phyloP scores from a whole-genome alignment of 2,113 vertebrate genomes.

The Labrus mixtus region DNA sequence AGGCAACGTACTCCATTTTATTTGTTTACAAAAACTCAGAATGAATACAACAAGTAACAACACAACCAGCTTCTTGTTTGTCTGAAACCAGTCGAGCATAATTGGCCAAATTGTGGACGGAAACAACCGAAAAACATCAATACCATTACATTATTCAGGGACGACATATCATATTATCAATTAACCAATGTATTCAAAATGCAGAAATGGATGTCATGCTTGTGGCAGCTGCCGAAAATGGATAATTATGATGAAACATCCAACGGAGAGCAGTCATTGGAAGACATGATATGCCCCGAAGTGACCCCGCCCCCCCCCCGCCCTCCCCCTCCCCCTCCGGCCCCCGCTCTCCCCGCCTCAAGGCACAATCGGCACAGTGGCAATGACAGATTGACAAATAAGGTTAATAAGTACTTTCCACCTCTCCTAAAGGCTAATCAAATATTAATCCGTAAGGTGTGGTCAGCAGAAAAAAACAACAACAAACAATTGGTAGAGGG shows the following conservation, averaged over 20 bases:
- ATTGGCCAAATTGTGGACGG: constrained; percentile 60
- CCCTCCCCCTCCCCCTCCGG: constrained; percentile 27
- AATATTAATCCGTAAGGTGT: constrained; percentile 99
- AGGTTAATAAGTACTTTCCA: constrained; percentile 97
- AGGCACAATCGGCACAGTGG: constrained; percentile 84
- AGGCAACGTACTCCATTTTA: constrained; percentile 65
- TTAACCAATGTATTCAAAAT: constrained; percentile 73
- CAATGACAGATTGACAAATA: constrained; percentile 95
- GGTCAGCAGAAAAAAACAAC: constrained; percentile 93
- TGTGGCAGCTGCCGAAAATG: constrained; percentile 73
- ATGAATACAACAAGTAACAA: constrained; percentile 66
- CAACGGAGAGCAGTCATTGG: constrained; percentile 71
- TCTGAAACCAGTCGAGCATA: constrained; percentile 53
- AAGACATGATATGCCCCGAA: constrained; percentile 78
- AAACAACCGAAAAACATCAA: constrained; percentile 58
- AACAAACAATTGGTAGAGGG: constrained; percentile 91
- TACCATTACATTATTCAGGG: constrained; percentile 54
- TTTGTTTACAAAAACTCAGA: constrained; percentile 75
- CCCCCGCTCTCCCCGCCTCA: constrained; percentile 66
- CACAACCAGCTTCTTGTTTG: constrained; percentile 47
- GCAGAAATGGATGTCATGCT: constrained; percentile 72
- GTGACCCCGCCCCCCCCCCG: constrained; percentile 63
- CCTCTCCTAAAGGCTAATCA: constrained; percentile 97
- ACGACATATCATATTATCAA: constrained; percentile 70
- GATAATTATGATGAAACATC: constrained; percentile 82